Evolutionary conservation across 1,140 invertebrate species (phyloP).

Genomic region (Trypoxylus dichotomus): DNA sequence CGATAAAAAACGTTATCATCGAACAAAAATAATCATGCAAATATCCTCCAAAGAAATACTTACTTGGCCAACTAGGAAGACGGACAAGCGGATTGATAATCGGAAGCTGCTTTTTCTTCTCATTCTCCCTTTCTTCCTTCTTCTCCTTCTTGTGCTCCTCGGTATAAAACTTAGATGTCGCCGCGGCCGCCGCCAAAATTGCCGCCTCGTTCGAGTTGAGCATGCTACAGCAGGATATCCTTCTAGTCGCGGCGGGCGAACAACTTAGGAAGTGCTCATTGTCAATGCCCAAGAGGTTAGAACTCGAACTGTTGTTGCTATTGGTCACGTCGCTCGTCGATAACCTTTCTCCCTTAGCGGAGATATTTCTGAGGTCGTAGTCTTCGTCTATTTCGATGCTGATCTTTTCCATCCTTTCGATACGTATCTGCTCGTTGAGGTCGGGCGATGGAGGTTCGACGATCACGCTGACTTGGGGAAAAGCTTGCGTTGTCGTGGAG

Average conservation of each 20-base stretch:
- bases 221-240: slow-evolving; percentile 77
- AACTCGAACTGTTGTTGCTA: slow-evolving; percentile 56
- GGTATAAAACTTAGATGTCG: slow-evolving; percentile 53
- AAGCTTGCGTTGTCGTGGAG: slow-evolving; percentile 40
- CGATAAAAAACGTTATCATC: not conserved
- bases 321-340: slow-evolving; percentile 47
- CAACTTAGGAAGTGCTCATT: slow-evolving; percentile 64
- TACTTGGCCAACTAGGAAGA: slow-evolving; percentile 85
- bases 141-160: slow-evolving; percentile 51
- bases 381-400: slow-evolving; percentile 48
- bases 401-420: slow-evolving; percentile 56
- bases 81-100: slow-evolving; percentile 89
- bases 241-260: slow-evolving; percentile 73
- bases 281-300: slow-evolving; percentile 61
- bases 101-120: slow-evolving; percentile 68
- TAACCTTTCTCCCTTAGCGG: slow-evolving; percentile 53
- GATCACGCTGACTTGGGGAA: slow-evolving; percentile 68
- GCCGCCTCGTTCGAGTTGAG: slow-evolving; percentile 66
- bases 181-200: slow-evolving; percentile 60
- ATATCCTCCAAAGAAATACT: slow-evolving; percentile 56
- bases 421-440: slow-evolving; percentile 52
- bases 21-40: not conserved
- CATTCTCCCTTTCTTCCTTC: slow-evolving; percentile 52
- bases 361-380: slow-evolving; percentile 54
- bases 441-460: slow-evolving; percentile 71